Evolutionary conservation across 2,888 invertebrate genomes (phyloP).

Genomic region (Ectobius pallidus): DNA sequence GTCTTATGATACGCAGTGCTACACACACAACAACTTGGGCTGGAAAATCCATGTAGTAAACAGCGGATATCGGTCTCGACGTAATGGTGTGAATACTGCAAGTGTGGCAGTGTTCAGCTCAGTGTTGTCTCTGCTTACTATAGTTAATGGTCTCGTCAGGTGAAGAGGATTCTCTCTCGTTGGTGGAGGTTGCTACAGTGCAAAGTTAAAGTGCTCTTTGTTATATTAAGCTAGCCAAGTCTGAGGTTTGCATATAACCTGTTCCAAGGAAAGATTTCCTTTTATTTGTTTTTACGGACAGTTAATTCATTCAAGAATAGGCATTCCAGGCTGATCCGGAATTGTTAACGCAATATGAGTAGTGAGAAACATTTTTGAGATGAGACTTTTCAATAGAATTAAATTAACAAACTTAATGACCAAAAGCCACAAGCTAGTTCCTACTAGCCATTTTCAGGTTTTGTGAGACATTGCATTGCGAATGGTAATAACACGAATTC

Average conservation of each 20-base stretch:
- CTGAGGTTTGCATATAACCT: background rate
- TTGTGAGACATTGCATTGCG: background rate
- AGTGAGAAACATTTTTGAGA: background rate
- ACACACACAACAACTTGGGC: constrained; percentile 88
- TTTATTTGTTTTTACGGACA: background rate
- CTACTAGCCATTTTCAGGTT: constrained; percentile 4
- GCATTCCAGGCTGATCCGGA: background rate
- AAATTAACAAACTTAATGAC: background rate
- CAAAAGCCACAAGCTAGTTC: background rate
- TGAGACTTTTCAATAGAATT: background rate
- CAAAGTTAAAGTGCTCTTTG: constrained; percentile 27
- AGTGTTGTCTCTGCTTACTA: background rate
- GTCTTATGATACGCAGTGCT: constrained; percentile 78
- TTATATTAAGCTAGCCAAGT: background rate
- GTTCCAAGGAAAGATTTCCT: background rate
- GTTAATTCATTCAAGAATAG: background rate
- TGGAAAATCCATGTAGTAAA: constrained; percentile 92
- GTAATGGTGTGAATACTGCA: constrained; percentile 16
- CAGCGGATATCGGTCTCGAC: constrained; percentile 38
- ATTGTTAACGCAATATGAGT: background rate
- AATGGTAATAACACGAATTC: background rate
- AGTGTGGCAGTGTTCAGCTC: background rate
- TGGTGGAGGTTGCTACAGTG: constrained; percentile 2
- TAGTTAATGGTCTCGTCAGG: constrained; percentile 8
- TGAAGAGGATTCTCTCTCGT: constrained; percentile 19